These are phyloP conservation scores for Orussus abietinus DNA, from an alignment of 1,140 invertebrate genomes.

Conservation along the genomic window DNA sequence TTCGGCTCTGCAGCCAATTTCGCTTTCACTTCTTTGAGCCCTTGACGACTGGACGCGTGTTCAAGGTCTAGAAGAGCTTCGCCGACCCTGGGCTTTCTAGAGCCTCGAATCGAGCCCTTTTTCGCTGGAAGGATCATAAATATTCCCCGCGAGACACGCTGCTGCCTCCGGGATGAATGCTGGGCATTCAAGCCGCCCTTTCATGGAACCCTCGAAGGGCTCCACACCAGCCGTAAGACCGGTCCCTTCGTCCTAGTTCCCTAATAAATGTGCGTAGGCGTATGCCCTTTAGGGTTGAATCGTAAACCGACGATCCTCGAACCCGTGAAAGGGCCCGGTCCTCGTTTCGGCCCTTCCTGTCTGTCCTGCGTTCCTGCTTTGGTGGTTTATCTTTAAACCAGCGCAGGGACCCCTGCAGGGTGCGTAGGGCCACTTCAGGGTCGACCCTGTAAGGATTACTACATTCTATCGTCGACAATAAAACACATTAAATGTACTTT, in stretches of 20 bases:
- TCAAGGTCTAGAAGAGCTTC: conserved; percentile 5
- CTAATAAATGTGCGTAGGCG: conserved; percentile 55
- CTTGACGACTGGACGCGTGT: conserved; percentile 21
- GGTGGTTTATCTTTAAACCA: conserved; percentile 42
- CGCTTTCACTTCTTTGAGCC: conserved; percentile 35
- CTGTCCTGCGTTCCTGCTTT: conserved; percentile 41
- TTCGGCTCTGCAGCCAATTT: conserved; percentile 29
- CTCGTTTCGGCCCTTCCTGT: conserved; percentile 10
- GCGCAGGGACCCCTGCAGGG: conserved; percentile 20
- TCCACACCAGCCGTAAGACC: conserved; percentile 25
- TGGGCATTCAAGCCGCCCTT: too few relatives aligned
- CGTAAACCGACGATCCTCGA: conserved; percentile 15
- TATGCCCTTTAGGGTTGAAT: conserved; percentile 49
- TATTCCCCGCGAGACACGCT: too few relatives aligned
- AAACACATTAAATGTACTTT: too few relatives aligned
- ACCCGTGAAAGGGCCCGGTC: conserved; percentile 21
- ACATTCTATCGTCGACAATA: too few relatives aligned
- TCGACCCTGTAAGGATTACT: too few relatives aligned
- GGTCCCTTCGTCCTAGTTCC: conserved; percentile 35
- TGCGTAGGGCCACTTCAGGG: too few relatives aligned
- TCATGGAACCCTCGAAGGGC: conserved; percentile 35
- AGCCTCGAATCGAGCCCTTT: too few relatives aligned
- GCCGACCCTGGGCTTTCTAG: too few relatives aligned
- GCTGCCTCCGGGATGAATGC: too few relatives aligned
- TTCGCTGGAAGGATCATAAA: conserved; percentile 6